Evolutionary conservation across 1,140 invertebrate genomes (phyloP), one percentile per base, ranked within the genome.

Genomic region (Nixonia krombeini): DNA sequence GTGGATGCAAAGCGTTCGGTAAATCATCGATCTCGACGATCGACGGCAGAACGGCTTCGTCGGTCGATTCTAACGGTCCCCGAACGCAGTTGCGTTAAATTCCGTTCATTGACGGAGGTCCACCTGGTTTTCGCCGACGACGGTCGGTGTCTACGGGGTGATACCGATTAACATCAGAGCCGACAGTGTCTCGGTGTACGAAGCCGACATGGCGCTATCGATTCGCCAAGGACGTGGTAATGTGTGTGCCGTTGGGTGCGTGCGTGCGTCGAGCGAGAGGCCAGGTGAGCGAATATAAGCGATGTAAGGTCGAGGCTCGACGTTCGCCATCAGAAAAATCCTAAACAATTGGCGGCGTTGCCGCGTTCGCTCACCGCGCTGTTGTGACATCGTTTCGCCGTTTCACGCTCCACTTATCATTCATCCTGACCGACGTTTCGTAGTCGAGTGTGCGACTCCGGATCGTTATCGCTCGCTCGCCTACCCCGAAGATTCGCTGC

Each of bases 311-410:
- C 76, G 76, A 68, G 58, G 62, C 59, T 61, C 63, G 57, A 37
- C 52, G 61, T 71, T 26, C 57, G 64, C 58, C 64, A 62, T 63
- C 72, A 74, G 74, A 76, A 79, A 79, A 74, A 78, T 77, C 70
- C 73, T 72, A 77, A 79, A 75, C 79, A 81, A 79, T 81, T 69
- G 74, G 68, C 79, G 68, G 64, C 71, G 77, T 78, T 77, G 79
- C 77, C 74, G 33, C 67, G 66, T 68, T 18, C 35, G 52, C 49
- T 37, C 45, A 25, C 21, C 26, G 46, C 69, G 64, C 50, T 64
- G 70, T 74, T 77, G 72, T 74, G 68, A 75, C 76, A 73, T 70
- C 65, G 65, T 74, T 72, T 74, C 73, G 66, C 50, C 69, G 70
- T 77, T 78, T 79, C 72, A 76, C 72, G 79, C 75, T 81, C 79